Evolutionary conservation across 1,140 invertebrate species (phyloP).

Genomic region (Drosophila willistoni): DNA sequence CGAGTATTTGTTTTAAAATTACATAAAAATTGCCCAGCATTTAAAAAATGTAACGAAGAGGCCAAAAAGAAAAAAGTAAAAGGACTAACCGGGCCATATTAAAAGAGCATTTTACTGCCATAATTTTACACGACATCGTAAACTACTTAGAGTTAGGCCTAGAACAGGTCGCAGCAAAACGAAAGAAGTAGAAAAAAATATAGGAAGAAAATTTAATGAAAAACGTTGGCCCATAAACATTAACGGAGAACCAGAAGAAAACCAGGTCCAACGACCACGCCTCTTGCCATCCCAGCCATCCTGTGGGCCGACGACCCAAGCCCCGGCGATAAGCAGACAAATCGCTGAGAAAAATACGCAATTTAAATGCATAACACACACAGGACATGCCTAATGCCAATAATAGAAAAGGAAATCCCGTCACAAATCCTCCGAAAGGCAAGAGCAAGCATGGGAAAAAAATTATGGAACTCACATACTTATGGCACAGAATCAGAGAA

Average conservation of each 20-base stretch:
- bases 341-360: constrained; percentile 83
- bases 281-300: constrained; percentile 12
- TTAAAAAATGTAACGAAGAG: constrained; percentile 15
- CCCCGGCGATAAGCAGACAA: constrained; percentile 81
- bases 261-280: constrained; percentile 9
- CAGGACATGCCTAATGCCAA: constrained; percentile 83
- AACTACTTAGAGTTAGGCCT: constrained; percentile 73
- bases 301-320: constrained; percentile 20
- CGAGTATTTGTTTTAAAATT: constrained; percentile 76
- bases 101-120: constrained; percentile 70
- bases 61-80: constrained; percentile 30
- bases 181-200: constrained; percentile 11
- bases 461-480: constrained; percentile 51
- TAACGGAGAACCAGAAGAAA: constrained; percentile 59
- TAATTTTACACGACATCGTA: constrained; percentile 70
- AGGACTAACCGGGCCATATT: constrained; percentile 57
- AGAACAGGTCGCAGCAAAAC: constrained; percentile 39
- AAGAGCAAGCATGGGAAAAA: constrained; percentile 66
- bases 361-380: constrained; percentile 84
- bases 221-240: constrained; percentile 80
- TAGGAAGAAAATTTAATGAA: constrained; percentile 69
- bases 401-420: constrained; percentile 83
- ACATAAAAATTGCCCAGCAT: constrained; percentile 70
- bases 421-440: constrained; percentile 81
- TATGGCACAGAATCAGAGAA: constrained; percentile 14